A percentile compares a stretch with the other conserved stretches of the same genome.
phyloP scores from a whole-genome alignment of 2,113 vertebrate genomes.

The Poecile atricapillus region DNA sequence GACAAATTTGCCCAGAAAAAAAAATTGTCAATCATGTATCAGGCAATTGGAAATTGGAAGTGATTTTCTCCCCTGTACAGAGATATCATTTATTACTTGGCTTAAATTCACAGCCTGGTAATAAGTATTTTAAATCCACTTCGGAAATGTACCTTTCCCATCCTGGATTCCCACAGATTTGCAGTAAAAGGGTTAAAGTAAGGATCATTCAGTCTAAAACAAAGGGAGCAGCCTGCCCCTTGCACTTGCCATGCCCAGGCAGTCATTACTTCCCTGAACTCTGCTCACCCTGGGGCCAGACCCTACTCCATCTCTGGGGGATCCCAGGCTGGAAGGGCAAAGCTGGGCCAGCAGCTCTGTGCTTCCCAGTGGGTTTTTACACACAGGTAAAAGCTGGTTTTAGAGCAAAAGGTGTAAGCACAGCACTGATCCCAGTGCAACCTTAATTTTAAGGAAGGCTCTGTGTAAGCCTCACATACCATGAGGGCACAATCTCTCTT shows the following conservation, averaged over 20 bases:
- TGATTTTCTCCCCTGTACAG: not conserved
- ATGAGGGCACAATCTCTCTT: not conserved
- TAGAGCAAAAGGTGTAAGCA: not conserved
- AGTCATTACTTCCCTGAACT: not conserved
- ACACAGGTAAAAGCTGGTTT: not conserved
- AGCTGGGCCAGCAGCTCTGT: not conserved
- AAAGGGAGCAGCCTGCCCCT: not conserved
- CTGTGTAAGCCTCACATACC: not conserved
- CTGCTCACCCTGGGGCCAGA: not conserved
- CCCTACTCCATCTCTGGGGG: not conserved
- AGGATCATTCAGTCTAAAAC: not conserved
- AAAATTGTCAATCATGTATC: not conserved
- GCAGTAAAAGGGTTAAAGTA: not conserved
- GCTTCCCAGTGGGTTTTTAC: not conserved
- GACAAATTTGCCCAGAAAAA: not conserved
- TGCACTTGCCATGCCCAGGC: not conserved
- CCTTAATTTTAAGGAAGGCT: not conserved
- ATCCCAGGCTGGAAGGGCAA: not conserved
- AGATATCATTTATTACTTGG: not conserved
- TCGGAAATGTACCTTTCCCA: not conserved
- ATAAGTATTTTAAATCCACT: constrained; percentile 28
- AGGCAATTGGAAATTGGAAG: not conserved
- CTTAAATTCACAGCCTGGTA: not conserved
- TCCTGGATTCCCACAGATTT: not conserved
- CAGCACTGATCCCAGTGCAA: not conserved